Conservation (phyloP, 2,888 invertebrate genomes). For the Andrena bicolor region DNA sequence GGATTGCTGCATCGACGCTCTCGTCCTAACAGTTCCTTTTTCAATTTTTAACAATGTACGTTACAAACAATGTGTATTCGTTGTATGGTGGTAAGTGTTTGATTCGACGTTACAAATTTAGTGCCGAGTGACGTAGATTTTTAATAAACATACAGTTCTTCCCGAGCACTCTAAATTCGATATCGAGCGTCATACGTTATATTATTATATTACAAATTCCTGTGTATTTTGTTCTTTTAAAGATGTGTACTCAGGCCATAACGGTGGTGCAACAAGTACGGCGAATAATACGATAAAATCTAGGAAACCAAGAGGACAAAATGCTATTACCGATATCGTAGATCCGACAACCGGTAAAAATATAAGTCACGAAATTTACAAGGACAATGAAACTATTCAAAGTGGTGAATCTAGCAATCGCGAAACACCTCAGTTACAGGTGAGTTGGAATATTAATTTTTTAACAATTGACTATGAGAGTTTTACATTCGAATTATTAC, state of each 20-base stretch:
- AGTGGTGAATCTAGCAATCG: slow-evolving; percentile 86
- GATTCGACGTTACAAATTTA: neutral
- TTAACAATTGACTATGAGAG: slow-evolving; percentile 68
- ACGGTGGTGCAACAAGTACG: slow-evolving; percentile 75
- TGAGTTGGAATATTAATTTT: slow-evolving; percentile 70
- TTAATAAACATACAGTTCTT: neutral
- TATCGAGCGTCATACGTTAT: neutral
- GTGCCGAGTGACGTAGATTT: neutral
- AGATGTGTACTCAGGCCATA: slow-evolving; percentile 80
- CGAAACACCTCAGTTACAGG: slow-evolving; percentile 86
- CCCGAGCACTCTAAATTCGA: neutral
- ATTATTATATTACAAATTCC: neutral
- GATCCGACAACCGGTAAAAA: slow-evolving; percentile 86
- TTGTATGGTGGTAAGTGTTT: slow-evolving; percentile 58
- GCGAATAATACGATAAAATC: slow-evolving; percentile 71
- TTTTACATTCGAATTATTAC: neutral
- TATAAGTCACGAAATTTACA: slow-evolving; percentile 85
- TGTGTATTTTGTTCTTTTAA: slow-evolving; percentile 44
- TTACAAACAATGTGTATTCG: slow-evolving; percentile 56
- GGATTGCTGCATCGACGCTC: neutral
- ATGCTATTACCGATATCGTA: slow-evolving; percentile 85
- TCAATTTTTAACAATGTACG: slow-evolving; percentile 51
- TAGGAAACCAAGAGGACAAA: slow-evolving; percentile 67
- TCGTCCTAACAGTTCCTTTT: neutral
- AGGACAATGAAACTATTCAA: slow-evolving; percentile 85